Conservation (phyloP, 2,888 invertebrate species). For the Stomorhina lunata region DNA sequence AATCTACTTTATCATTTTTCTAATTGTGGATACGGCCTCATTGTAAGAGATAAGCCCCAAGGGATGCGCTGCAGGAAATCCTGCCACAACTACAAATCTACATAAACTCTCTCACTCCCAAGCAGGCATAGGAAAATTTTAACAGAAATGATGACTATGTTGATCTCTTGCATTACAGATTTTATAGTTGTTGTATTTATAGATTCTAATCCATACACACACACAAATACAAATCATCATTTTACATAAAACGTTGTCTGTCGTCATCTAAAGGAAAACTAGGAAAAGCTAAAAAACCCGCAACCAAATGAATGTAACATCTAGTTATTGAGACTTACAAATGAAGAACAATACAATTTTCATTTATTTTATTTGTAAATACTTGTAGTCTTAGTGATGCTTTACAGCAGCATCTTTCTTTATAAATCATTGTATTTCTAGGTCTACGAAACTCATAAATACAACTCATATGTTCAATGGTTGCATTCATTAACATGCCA, state of each 20-base stretch:
- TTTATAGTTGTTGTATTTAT: constrained; percentile 48
- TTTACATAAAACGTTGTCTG: too few relatives aligned
- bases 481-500: constrained; percentile 63
- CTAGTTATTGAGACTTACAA: constrained; percentile 44
- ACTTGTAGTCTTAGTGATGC: constrained; percentile 35
- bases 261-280: constrained; percentile 1
- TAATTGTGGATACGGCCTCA: constrained; percentile 48
- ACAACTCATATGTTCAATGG: constrained; percentile 39
- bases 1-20: constrained; percentile 48
- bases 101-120: neutral
- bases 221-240: constrained; percentile 38
- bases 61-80: constrained; percentile 64
- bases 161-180: constrained; percentile 48
- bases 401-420: constrained; percentile 45
- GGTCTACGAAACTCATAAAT: constrained; percentile 54
- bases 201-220: constrained; percentile 59
- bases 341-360: constrained; percentile 57
- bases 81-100: constrained; percentile 61
- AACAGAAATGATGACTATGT: neutral
- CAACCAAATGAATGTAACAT: constrained; percentile 37
- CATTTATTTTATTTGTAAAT: constrained; percentile 61
- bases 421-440: constrained; percentile 56
- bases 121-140: neutral
- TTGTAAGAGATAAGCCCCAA: constrained; percentile 49
- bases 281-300: constrained; percentile 6